Base-by-base conservation (phyloP, 1,140 invertebrate genomes). In the Lordiphosa mommai region DNA sequence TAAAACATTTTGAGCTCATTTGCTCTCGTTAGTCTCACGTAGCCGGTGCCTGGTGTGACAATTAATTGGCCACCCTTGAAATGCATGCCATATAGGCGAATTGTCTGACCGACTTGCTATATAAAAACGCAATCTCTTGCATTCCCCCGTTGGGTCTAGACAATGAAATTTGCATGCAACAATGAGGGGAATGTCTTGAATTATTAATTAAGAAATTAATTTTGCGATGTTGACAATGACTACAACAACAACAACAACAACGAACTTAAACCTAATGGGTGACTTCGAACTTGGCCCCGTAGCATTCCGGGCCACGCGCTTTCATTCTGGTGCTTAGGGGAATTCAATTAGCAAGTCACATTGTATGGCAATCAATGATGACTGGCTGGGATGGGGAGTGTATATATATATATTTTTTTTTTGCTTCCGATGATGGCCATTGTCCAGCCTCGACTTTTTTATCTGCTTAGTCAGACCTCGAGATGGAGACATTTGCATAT, bases 191-290 rank as follows among this genome's bases (percentile, higher is more conserved):
- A 61, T 46, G 58, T 12, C 57, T 64, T 73, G 74, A 77, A 77
- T 77, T 77, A 72, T 64, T 80, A 80, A 80, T 77, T 63, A 72
- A 79, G 16, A 64, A 52, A 57, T 69, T 72, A 73, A 80, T 73
- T 80, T 58, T 71, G 38, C 61, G 61, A 29, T 60, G 12, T 7
- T 17, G 23, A 12, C 33, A 40, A 36, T 47, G 13, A 64, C 40
- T 29, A 40, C 20, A 5, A 5, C 40, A 36, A 40, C 20, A 5
- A 5, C 20, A 0, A 23, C 4, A 40, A 41, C 44, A 36, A 16
- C 14, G 30, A 65, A 41, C 61, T 56, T 65, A 46, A n/a, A 16
- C 46, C 17, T 20, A 6, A 12, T 33, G 30, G 33, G 61, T 50
- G 10, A 40, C 29, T 50, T 17, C 53, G 47, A 58, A 44, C 61